Base-by-base conservation (phyloP, 2,888 invertebrate genomes). In the Electrophaes corylata region DNA sequence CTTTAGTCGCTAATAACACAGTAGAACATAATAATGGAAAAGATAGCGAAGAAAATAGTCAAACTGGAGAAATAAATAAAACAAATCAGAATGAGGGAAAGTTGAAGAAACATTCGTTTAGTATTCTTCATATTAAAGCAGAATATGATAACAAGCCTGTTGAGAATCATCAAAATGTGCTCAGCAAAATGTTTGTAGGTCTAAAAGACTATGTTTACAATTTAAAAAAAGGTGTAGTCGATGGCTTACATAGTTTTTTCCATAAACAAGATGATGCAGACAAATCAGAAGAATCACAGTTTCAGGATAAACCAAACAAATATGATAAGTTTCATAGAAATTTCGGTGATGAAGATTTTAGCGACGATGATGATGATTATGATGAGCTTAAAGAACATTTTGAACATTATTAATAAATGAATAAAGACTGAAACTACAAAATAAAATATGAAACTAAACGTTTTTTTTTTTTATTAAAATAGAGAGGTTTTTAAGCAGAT, bases 231-330 rank as follows among this genome's bases (percentile, higher is more conserved):
- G 75, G 76, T 1, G 62, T 85, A 0, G 59, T 75, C 0, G 72
- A 76, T 53, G 72, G 79, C 5, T 58, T 86, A 4, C 71, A 77
- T 4, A 74, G 52, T 12, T 62, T 76, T n/a, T 71, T 83, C 26
- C 66, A 71, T 50, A 73, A 66, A 23, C 54, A 72, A 14, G 65
- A 71, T n/a, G 47, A 61, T 23, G 12, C 39, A 26, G 54, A 54
- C 8, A 26, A 14, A 50, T 41, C 11, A 29, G 37, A 45, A 11
- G 47, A 54, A 46, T 11, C 43, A 1, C 19, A 16, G 12, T 56
- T 44, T 46, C 41, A 50, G 14, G 31, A 49, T 5, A 49, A 39
- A 29, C 45, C 33, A 4, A 35, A 49, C 12, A 14, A 23, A 12
- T 14, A 50, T 8, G 29, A 55, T 20, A 43, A 51, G 20, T 59